Percentiles rank a stretch among this genome's conserved stretches.
Conservation (phyloP, 2,113 vertebrate genomes). For the Phyllopteryx taeniolatus region DNA sequence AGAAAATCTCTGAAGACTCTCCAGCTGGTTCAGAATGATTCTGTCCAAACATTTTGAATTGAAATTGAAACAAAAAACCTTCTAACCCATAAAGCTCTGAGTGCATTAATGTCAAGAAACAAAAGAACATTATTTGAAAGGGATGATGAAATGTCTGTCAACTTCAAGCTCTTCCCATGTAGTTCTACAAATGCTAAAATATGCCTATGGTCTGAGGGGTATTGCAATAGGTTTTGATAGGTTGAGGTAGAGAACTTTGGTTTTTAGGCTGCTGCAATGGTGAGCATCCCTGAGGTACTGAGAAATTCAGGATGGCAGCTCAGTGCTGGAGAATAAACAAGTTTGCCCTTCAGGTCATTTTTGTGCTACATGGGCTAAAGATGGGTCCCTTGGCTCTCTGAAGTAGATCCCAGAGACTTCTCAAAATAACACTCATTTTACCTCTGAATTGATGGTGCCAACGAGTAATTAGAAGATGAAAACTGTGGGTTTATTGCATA, state of each 20-base stretch:
- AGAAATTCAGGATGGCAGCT: constrained; percentile 47
- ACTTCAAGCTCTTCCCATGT: background rate
- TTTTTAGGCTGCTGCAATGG: constrained; percentile 17
- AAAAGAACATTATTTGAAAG: background rate
- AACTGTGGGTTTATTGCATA: background rate
- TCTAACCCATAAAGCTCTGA: background rate
- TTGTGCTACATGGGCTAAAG: constrained; percentile 21
- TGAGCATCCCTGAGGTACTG: constrained; percentile 1
- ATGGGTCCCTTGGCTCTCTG: constrained; percentile 17
- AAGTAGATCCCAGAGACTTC: constrained; percentile 27
- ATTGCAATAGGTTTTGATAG: background rate
- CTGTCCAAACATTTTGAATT: background rate
- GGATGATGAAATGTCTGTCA: background rate
- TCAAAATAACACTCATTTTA: constrained; percentile 10
- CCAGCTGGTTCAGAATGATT: background rate
- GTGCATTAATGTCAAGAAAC: background rate
- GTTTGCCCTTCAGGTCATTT: constrained; percentile 32
- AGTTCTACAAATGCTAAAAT: background rate
- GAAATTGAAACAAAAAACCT: background rate
- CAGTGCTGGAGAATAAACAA: constrained; percentile 20
- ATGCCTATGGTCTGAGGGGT: no score
- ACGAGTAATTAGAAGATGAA: background rate
- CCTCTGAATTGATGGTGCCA: constrained; percentile 1
- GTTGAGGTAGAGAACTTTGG: background rate
- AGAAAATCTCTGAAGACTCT: background rate